These are phyloP conservation scores for Mythimna lalbum DNA, from an alignment of 2,888 invertebrate species.

Conservation along the genomic window DNA sequence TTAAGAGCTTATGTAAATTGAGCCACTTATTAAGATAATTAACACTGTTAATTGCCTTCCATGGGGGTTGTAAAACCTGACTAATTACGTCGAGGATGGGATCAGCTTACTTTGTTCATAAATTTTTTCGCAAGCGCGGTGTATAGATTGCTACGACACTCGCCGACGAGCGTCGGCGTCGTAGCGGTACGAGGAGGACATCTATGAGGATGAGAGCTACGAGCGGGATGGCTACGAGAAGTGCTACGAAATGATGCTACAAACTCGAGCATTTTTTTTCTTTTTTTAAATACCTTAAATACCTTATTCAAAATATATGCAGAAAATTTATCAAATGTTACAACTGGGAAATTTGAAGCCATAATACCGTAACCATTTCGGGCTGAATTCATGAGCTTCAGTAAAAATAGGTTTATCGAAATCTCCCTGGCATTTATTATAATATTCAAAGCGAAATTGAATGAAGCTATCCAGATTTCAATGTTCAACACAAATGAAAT, in stretches of 20 bases:
- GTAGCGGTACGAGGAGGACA: constrained; percentile 23
- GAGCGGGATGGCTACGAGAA: constrained; percentile 27
- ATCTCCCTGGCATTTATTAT: constrained; percentile 10
- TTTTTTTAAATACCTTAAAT: background rate
- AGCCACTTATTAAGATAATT: constrained; percentile 29
- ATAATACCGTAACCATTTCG: constrained; percentile 5
- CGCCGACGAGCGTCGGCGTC: constrained; percentile 5
- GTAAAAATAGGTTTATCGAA: constrained; percentile 5
- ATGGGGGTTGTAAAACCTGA: constrained; percentile 19
- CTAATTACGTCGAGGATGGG: constrained; percentile 21
- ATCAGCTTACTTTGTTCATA: constrained; percentile 26
- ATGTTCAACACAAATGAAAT: constrained; percentile 1
- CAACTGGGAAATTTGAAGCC: constrained; percentile 14
- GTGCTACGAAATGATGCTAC: constrained; percentile 18
- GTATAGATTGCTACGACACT: constrained; percentile 1
- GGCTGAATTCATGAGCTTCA: constrained; percentile 1
- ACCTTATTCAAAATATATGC: background rate
- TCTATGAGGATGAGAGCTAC: background rate
- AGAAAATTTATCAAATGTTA: background rate
- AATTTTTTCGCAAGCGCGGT: background rate
- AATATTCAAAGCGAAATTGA: constrained; percentile 4
- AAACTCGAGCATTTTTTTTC: constrained; percentile 1
- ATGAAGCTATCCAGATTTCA: constrained; percentile 17
- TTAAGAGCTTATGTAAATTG: constrained; percentile 27
- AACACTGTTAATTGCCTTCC: constrained; percentile 19